Evolutionary conservation across 2,113 vertebrate genomes (phyloP).

Genomic region (Monarcha castaneiventris): DNA sequence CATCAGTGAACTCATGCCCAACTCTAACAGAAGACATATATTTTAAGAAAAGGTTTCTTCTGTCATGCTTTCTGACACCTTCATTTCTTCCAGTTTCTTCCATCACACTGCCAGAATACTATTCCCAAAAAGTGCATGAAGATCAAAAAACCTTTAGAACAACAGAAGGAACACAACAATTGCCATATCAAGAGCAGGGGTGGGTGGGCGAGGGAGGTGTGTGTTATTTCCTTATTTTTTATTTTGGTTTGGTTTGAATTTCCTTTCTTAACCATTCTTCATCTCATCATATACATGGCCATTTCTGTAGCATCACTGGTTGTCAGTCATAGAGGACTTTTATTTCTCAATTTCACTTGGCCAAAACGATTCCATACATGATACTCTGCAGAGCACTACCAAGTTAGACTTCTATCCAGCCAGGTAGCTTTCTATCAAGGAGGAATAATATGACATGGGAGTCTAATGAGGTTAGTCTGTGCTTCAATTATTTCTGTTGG

Average conservation of each 20-base stretch:
- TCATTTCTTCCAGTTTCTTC: background rate
- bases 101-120: background rate
- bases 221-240: background rate
- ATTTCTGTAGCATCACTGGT: background rate
- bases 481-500: background rate
- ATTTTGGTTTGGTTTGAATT: background rate
- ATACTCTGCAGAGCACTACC: background rate
- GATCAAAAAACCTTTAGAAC: background rate
- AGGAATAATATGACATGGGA: background rate
- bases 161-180: background rate
- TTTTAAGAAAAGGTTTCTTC: background rate
- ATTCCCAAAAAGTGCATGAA: background rate
- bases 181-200: background rate
- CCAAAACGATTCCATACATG: fast-evolving
- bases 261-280: background rate
- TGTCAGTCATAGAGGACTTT: background rate
- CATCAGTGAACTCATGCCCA: background rate
- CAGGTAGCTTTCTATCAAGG: background rate
- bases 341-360: background rate
- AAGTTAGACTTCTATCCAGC: background rate
- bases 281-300: background rate
- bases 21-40: background rate
- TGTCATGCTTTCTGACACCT: background rate
- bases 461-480: background rate
- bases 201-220: fast-evolving